Percentiles rank a stretch among this genome's conserved stretches.
phyloP scores from a whole-genome alignment of 1,140 invertebrate genomes.

The Thaumetopoea pityocampa region DNA sequence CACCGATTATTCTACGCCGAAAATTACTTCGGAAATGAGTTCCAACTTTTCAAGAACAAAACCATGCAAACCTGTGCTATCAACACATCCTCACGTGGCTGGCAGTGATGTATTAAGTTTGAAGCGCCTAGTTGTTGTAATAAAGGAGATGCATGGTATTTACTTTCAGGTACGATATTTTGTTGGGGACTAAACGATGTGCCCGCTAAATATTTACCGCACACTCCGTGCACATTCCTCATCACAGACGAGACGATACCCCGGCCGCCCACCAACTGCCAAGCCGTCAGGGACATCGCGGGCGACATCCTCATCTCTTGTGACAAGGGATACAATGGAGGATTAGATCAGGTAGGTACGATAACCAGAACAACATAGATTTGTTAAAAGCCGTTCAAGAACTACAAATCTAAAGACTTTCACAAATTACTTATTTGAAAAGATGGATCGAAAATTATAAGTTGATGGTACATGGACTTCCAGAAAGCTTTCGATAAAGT shows the following conservation, averaged over 20 bases:
- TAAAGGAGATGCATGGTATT: no score
- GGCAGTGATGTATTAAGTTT: no score
- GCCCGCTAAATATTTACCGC: constrained; percentile 24
- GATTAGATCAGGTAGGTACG: constrained; percentile 46
- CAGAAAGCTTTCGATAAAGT: no score
- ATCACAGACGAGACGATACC: constrained; percentile 57
- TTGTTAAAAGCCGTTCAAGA: neutral
- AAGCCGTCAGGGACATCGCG: constrained; percentile 25
- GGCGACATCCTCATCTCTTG: constrained; percentile 50
- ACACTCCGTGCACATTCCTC: constrained; percentile 47
- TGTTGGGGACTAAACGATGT: constrained; percentile 59
- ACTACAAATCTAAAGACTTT: neutral
- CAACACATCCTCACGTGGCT: no score
- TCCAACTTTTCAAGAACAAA: no score
- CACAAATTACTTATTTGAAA: no score
- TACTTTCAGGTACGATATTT: constrained; percentile 48
- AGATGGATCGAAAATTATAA: no score
- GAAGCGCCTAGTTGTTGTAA: no score
- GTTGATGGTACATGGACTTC: no score
- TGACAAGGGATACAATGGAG: constrained; percentile 52
- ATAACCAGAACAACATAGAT: neutral
- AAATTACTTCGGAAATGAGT: no score
- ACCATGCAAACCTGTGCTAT: no score
- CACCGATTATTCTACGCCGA: no score
- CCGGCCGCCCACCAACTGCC: constrained; percentile 44